Evolutionary conservation across 2,888 invertebrate species (phyloP), one percentile per base, ranked within the genome.

Genomic region (Synergus japonicus): DNA sequence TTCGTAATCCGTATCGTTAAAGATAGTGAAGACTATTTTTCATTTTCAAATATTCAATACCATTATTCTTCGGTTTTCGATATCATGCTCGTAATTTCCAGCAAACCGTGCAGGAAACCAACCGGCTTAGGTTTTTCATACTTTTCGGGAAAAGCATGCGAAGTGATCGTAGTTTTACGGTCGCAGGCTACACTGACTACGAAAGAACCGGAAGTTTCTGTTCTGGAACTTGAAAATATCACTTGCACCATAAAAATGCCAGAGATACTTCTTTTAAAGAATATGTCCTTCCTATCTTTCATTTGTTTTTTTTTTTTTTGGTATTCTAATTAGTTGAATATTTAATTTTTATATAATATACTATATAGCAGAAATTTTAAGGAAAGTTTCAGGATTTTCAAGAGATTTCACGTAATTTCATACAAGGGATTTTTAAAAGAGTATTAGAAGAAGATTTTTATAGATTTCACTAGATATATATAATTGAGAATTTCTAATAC

Each of bases 141-240:
- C 29, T 29, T 29, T 29, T 29, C 58, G 7, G 29, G n/a, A 58
- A 58, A 43, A 60, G 58, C 60, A 60, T 44, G 76, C 18, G 49
- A 60, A 60, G 76, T 60, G 76, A 58, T 76, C 49, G 58, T n/a
- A 46, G 43, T 76, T 76, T 76, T 76, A 58, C 60, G 58, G 60
- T 60, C 76, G 43, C 58, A 76, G 29, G 12, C 58, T 60, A 43
- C 58, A 76, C 58, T 18, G 41, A 58, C 37, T 41, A n/a, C 22
- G 46, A 58, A 76, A 76, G 76, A 9, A 76, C 15, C 58, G 29
- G 15, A 58, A 76, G 37, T 58, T 76, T 29, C 73, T 37, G 10
- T 13, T n/a, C 63, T 69, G 10, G 43, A 67, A 69, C 15, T 67
- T 69, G 44, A 69, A 78, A 60, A 44, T 46, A 65, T 66, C 76